Evolutionary conservation across 2,888 invertebrate species (phyloP), one percentile per base, ranked within the genome.

Genomic region (Spicauda simplicius): DNA sequence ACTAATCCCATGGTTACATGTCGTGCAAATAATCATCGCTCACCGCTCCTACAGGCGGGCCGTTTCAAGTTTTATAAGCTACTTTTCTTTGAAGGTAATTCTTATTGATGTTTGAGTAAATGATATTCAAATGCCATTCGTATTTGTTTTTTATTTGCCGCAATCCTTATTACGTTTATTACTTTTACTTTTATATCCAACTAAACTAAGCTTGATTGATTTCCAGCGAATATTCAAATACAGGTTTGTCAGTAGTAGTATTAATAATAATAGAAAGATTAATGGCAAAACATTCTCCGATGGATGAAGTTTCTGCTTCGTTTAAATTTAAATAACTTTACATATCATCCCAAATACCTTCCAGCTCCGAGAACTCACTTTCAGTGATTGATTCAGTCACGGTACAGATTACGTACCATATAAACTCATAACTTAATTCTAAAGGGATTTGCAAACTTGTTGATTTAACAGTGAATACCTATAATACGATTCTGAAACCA

Each of bases 1-100:
- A 81, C 80, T 85, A 86, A 88, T 85, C 83, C 83, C 82, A 77
- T 77, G 74, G 67, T 62, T 62, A 67, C 62, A 62, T 67, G 67
- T 57, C 61, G 67, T 62, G 62, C 61, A 60, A 66, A 66, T 60
- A 66, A 62, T 67, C 57, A 62, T 62, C 57, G 56, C 25, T 18
- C 56, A 37, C 50, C 50, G 56, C 53, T 50, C 62, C 57, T 25
- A 30, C 56, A 57, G 66, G 55, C 52, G 57, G 45, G 55, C 41
- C 67, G 41, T 68, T 68, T 68, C 62, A 68, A 53, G 30, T 68
- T 68, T 62, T 52, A 61, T 61, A 60, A 66, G 66, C 60, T 66
- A 37, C 66, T 48, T 60, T 66, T 61, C 55, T 66, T 66, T 61
- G 55, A 25, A 56, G 60, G 14, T 66, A 66, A 66, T 60, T 33